Evolutionary conservation across 2,113 vertebrate species (phyloP), one percentile per base, ranked within the genome.

Genomic region (Gasterosteus aculeatus): DNA sequence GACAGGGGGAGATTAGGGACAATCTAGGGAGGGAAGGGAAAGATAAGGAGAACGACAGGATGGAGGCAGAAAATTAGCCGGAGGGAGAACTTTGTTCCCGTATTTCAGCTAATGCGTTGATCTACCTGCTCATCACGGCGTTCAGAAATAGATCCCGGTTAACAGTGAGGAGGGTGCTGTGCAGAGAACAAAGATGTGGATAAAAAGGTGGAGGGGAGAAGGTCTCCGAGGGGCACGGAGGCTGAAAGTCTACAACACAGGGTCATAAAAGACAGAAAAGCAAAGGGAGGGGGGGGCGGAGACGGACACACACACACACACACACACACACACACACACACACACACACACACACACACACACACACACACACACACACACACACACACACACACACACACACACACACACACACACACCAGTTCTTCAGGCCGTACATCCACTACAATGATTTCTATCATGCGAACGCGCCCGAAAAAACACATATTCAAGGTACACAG

Each of bases 91-190:
- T 77, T 59, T 70, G 46, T 73, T 73, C 16, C 73, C 46, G 60
- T 3, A 1, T 41, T 56, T 33, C 41, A 19, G 35, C 46, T 29
- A 0, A 19, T 26, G 80, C 53, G 54, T 81, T 11, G 9, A 72
- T 76, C 60, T 44, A 70, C 42, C 19, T 74, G 54, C 7, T 73
- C 72, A 47, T 69, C 8, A 39, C 60, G 39, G 58, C 15, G 7
- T 41, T 82, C 64, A 31, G 53, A 72, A 78, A 78, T 38, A 78
- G 41, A 53, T 49, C 60, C 68, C 69, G 64, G 71, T 41, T 46
- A 69, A 44, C 72, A 79, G 31, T 39, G 53, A 60, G 67, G 44
- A 16, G 31, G 44, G 57, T 26, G 68, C 57, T 57, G 53, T 41
- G 61, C 49, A 49, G 38, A 78, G 59, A 73, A 59, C 42, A 63